Evolutionary conservation across 2,888 invertebrate species (phyloP), one percentile per base, ranked within the genome.

Genomic region (Catocala nupta): DNA sequence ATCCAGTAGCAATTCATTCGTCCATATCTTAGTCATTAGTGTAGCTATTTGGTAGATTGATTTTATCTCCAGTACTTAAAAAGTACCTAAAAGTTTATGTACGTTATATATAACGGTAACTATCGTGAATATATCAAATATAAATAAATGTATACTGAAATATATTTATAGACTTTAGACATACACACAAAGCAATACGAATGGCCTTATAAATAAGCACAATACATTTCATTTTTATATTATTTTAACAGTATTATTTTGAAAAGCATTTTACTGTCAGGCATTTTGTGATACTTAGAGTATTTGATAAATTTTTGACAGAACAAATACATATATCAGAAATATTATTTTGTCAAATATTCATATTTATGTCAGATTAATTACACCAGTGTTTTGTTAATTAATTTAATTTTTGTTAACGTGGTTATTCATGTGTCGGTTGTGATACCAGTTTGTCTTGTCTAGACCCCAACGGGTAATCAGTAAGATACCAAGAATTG

Each of bases 1-100:
- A 90, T 90, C 87, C 88, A 83, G 74, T 88, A 87, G 87, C 71
- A 90, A 90, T 83, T 81, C 89, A 91, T 93, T 91, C 93, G 93
- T 93, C 93, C 93, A 93, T 91, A 88, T 88, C 86, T 84, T 93
- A 93, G 93, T 93, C 93, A 93, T 84, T 93, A 93, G 92, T 74
- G 51, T 90, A 89, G 82, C 71, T 80, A 77, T 77, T 83, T 81
- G 76, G 78, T 84, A 85, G 80, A 78, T 75, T 77, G 55, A 75
- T 73, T 82, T 73, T 80, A 78, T 77, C 70, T 77, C 75, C 66
- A 66, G 90, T 91, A 90, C 92, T 92, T 93, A 89, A 85, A 80
- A 92, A 91, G 92, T 93, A 92, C 89, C 89, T 88, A 88, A 86
- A 81, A 53, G 33, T 53, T 61, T 59, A 54, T 71, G 55, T 71